A percentile compares a stretch with the other conserved stretches of the same genome.
These are phyloP conservation scores for Heliothis subflexa DNA, from an alignment of 1,140 invertebrate species.

Conservation along the genomic window DNA sequence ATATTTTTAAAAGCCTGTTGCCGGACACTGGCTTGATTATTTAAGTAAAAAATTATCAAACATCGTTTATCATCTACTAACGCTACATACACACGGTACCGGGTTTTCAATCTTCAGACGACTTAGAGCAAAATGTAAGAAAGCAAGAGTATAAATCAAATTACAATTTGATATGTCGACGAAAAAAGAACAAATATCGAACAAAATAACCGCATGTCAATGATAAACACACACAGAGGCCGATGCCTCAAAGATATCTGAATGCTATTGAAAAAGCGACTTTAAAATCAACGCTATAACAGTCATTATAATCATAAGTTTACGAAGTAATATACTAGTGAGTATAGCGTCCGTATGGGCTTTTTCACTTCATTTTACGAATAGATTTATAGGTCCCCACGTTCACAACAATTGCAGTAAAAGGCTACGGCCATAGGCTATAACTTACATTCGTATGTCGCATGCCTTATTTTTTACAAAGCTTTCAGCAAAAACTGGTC, in stretches of 20 bases:
- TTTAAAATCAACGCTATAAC: not conserved
- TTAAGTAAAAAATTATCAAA: conserved; percentile 51
- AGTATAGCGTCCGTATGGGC: not conserved
- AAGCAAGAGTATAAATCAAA: conserved; percentile 28
- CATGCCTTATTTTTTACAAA: conserved; percentile 22
- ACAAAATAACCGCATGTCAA: conserved; percentile 57
- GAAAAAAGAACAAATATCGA: not conserved
- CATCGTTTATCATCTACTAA: conserved; percentile 53
- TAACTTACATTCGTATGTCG: conserved; percentile 20
- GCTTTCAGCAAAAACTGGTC: conserved; percentile 14
- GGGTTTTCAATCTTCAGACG: conserved; percentile 45
- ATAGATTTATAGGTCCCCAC: not conserved
- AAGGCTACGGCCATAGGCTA: conserved; percentile 1
- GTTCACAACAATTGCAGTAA: not conserved
- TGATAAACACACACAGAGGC: not conserved
- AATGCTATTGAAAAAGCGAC: conserved; percentile 4
- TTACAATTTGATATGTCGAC: not conserved
- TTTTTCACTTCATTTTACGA: not conserved
- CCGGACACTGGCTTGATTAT: not conserved
- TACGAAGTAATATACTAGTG: not conserved
- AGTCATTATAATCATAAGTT: conserved; percentile 12
- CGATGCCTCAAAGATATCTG: not conserved
- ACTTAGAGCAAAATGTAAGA: conserved; percentile 18
- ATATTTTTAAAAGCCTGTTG: not conserved
- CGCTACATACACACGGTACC: conserved; percentile 59